These are phyloP conservation scores for Macrobrachium nipponense DNA, from an alignment of 1,140 invertebrate species.

Conservation along the genomic window DNA sequence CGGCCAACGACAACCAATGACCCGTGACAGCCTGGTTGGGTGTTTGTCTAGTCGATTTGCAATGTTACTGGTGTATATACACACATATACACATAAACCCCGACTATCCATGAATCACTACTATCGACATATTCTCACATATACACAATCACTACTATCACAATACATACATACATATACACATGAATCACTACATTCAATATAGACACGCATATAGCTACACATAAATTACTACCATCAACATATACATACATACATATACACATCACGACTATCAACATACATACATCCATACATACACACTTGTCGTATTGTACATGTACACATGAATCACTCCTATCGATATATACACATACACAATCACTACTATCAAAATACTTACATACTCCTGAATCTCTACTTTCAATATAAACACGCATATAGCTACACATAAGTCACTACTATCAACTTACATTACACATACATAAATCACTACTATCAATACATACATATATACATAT, in stretches of 20 bases:
- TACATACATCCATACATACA: no score
- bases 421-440: neutral
- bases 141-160: neutral
- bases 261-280: neutral
- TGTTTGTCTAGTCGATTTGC: neutral
- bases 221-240: neutral
- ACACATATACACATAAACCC: conserved; percentile 28
- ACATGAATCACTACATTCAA: neutral
- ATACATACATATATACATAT: neutral
- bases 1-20: no score
- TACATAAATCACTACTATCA: neutral
- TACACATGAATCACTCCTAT: neutral
- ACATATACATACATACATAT: no score
- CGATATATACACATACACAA: neutral
- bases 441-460: neutral
- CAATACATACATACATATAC: neutral
- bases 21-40: neutral
- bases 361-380: neutral
- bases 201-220: neutral
- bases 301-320: no score
- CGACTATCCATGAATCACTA: no score
- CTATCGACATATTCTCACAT: neutral
- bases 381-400: neutral
- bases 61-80: neutral
- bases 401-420: neutral